Base-by-base conservation (phyloP, 2,113 vertebrate species). In the Deroptyus accipitrinus region DNA sequence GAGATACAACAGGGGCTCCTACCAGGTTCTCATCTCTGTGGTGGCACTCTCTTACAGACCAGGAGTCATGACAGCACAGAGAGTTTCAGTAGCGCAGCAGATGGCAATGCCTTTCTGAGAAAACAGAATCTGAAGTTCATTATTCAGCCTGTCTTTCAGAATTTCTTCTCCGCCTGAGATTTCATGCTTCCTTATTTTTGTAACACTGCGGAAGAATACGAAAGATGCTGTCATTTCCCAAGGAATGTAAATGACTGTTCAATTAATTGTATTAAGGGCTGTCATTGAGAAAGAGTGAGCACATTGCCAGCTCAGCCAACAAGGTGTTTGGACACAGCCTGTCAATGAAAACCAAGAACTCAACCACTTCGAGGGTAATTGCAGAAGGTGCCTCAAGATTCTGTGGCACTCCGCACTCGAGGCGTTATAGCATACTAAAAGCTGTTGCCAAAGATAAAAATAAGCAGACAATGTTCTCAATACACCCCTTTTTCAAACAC, bases 131-230 rank as follows among this genome's bases (percentile, higher is more conserved):
- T 82, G 51, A 95, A 96, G 81, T 75, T 95, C 78, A 79, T 86
- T 77, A 94, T 75, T 92, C 81, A 95, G 78, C 81, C 42, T 81
- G 83, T 63, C 94, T 95, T 92, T 95, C 81, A 91, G 74, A 92
- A 95, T 85, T 92, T 79, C 52, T 88, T 55, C 83, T 86, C 92
- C 44, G 86, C 44, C 62, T 39, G 0, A 72, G 88, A 84, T 61
- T 61, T 95, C 62, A 82, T 73, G 83, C 66, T 70, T 79, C 49
- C 83, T 89, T 95, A 46, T 86, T 92, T 94, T 78, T 75, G 9
- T 54, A 86, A 90, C n/a, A 39, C 80, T 88, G 72, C 4, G 2
- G 76, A 95, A 75, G 72, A 92, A 75, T 42, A 75, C 48, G 81
- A 83, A 90, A 83, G 83, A 94, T 42, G 51, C 69, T 79, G 86